These are phyloP conservation scores for Aphidius colemani DNA, from an alignment of 2,888 invertebrate species.

Conservation along the genomic window DNA sequence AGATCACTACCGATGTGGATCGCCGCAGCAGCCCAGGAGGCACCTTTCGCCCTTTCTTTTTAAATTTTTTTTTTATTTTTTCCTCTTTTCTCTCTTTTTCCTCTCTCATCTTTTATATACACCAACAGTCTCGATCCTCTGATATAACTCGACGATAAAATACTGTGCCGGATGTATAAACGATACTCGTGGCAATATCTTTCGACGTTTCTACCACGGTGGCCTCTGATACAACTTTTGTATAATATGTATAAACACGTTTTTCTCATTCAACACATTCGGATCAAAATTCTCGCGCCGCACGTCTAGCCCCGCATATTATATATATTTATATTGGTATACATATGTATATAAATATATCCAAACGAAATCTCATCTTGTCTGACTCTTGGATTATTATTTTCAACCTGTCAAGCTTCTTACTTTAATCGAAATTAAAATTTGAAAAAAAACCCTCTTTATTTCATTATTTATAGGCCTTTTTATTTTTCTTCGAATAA, in stretches of 20 bases:
- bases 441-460: too few species aligned
- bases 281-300: slow-evolving; percentile 2
- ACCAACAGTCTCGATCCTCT: slow-evolving; percentile 13
- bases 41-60: slow-evolving; percentile 1
- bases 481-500: too few species aligned
- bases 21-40: slow-evolving; percentile 29
- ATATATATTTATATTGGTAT: too few species aligned
- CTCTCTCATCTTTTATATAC: slow-evolving; percentile 10
- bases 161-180: slow-evolving; percentile 36
- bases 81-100: slow-evolving; percentile 20
- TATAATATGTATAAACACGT: slow-evolving; percentile 1
- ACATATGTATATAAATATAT: too few species aligned
- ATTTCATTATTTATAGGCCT: too few species aligned
- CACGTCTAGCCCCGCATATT: neutral
- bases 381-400: too few species aligned
- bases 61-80: too few species aligned
- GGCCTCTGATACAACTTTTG: slow-evolving; percentile 20
- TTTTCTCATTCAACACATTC: slow-evolving; percentile 16
- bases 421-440: too few species aligned
- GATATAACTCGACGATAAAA: slow-evolving; percentile 38
- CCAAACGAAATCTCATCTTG: too few species aligned
- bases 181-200: slow-evolving; percentile 33
- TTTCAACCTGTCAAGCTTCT: too few species aligned
- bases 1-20: slow-evolving; percentile 55
- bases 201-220: slow-evolving; percentile 32